phyloP scores from a whole-genome alignment of 1,140 invertebrate species.

The Cyclina sinensis region DNA sequence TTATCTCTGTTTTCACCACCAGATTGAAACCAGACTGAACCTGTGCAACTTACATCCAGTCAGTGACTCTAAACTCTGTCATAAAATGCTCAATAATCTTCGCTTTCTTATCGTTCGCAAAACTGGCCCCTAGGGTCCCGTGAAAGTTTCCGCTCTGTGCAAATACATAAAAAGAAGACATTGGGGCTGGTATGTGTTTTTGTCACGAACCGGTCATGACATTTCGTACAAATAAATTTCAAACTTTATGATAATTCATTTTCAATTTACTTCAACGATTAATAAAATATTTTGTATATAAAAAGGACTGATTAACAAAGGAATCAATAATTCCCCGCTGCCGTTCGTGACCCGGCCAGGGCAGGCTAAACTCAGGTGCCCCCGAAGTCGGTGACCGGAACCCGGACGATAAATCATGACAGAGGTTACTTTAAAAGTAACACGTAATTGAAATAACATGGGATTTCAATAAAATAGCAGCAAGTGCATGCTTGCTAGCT shows the following conservation, averaged over 20 bases:
- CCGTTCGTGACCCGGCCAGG: slow-evolving; percentile 26
- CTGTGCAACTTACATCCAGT: neutral
- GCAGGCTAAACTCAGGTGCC: slow-evolving; percentile 28
- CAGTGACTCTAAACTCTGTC: slow-evolving; percentile 14
- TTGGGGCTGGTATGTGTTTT: neutral
- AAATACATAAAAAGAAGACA: slow-evolving; percentile 26
- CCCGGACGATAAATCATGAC: neutral
- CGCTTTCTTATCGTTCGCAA: slow-evolving; percentile 9
- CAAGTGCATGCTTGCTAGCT: neutral
- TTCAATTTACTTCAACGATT: slow-evolving; percentile 42
- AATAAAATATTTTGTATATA: slow-evolving; percentile 25
- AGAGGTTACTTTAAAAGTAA: slow-evolving; percentile 3
- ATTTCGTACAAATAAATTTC: slow-evolving; percentile 34
- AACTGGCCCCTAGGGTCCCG: neutral
- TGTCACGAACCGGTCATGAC: slow-evolving; percentile 41
- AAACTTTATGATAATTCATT: slow-evolving; percentile 42
- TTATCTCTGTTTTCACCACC: slow-evolving; percentile 29
- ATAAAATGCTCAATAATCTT: slow-evolving; percentile 31
- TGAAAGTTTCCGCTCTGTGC: slow-evolving; percentile 19
- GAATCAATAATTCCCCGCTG: slow-evolving; percentile 9
- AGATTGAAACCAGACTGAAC: neutral
- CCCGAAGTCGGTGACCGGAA: neutral
- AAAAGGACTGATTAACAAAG: neutral
- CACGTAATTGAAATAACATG: slow-evolving; percentile 52
- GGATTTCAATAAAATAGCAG: slow-evolving; percentile 29